Evolutionary conservation across 2,797 vertebrate genomes (phyloP), one percentile per base, ranked within the genome.

Genomic region (Echeneis naucrates): DNA sequence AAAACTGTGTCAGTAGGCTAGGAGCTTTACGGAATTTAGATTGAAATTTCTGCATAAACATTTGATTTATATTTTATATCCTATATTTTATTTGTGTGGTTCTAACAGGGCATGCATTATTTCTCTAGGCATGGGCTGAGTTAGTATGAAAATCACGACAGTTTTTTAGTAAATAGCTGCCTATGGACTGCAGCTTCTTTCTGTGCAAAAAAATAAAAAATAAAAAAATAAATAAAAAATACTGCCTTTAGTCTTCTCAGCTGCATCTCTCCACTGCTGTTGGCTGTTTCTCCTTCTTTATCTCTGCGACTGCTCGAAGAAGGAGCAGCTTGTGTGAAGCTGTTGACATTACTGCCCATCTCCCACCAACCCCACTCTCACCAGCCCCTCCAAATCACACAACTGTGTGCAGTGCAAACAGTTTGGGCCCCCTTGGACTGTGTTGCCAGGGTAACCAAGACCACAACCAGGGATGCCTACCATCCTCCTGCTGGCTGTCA

Each of bases 361-460:
- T 69, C 64, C 67, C 55, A n/a, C 60, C 51, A 40, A 27, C 37
- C 42, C 35, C 23, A 11, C 75, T 76, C 77, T 52, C 81, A 67
- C 81, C 78, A 69, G 62, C 69, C 44, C 62, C 77, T 85, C 88
- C 83, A 76, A 86, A 81, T 94, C 90, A 80, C 92, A 93, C 87
- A 88, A 81, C 83, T 78, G 78, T 94, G 91, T 77, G 87, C 77
- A 90, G 52, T 90, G 88, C 89, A 94, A 94, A 95, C 83, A 93
- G 77, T 35, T 13, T 14, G 44, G 63, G 81, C 61, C 82, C 81
- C 78, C 83, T 80, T 27, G 63, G 79, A 75, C 80, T 8, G 32
- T 13, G 87, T 90, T 78, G 69, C 80, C 71, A 61, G 11, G 67
- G 86, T 5, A 78, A 91, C 89, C 62, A 40, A 51, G 76, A 87